These are phyloP conservation scores for Papilio dardanus DNA, from an alignment of 1,140 invertebrate species.

Conservation along the genomic window DNA sequence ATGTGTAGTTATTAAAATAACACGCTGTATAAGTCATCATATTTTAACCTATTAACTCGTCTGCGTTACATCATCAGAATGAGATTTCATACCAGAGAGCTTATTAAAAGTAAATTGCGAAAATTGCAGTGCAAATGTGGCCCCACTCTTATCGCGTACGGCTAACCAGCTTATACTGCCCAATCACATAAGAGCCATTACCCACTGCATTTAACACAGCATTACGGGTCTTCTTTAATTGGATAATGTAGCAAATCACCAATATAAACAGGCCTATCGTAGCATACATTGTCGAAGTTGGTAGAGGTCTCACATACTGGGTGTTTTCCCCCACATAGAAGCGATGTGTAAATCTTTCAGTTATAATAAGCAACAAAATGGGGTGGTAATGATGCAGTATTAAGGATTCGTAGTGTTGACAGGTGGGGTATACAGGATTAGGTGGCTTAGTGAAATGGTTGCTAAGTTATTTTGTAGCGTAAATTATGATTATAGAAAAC, in stretches of 20 bases:
- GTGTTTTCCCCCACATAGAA: slow-evolving; percentile 56
- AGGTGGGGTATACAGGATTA: slow-evolving; percentile 60
- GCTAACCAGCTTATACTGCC: slow-evolving; percentile 64
- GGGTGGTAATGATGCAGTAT: slow-evolving; percentile 75
- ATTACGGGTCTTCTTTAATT: slow-evolving; percentile 40
- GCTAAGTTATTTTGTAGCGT: slow-evolving; percentile 24
- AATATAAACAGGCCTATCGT: slow-evolving; percentile 50
- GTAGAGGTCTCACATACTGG: slow-evolving; percentile 44
- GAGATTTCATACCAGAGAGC: slow-evolving; percentile 70
- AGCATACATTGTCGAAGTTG: slow-evolving; percentile 36
- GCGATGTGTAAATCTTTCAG: slow-evolving; percentile 76
- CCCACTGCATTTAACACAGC: background rate
- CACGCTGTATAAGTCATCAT: background rate
- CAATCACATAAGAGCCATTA: slow-evolving; percentile 40
- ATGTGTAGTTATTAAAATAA: background rate
- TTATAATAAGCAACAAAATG: slow-evolving; percentile 70
- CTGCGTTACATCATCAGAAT: slow-evolving; percentile 49
- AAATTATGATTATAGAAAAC: slow-evolving; percentile 7
- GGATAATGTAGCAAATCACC: slow-evolving; percentile 45
- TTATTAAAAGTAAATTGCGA: slow-evolving; percentile 81
- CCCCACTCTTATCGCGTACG: slow-evolving; percentile 61
- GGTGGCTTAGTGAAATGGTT: slow-evolving; percentile 43
- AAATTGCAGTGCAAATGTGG: slow-evolving; percentile 79
- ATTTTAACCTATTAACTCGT: slow-evolving; percentile 49
- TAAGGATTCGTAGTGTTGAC: slow-evolving; percentile 63